phyloP scores from a whole-genome alignment of 2,797 vertebrate species.

The Antennarius maculatus region DNA sequence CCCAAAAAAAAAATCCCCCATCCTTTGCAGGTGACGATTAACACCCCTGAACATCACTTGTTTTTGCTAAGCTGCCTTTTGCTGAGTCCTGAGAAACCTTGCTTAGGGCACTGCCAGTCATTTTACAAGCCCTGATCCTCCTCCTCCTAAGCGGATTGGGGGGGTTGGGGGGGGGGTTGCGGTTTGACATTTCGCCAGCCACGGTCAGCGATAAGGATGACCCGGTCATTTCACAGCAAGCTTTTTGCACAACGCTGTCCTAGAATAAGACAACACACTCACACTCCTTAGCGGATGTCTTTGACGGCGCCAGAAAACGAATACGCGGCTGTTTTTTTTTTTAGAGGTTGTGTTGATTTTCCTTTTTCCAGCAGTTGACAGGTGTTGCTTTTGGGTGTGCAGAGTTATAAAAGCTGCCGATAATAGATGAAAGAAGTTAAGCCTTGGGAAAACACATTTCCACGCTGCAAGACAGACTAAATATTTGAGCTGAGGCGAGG shows the following conservation, averaged over 20 bases:
- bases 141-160: conserved; percentile 66
- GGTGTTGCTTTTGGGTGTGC: conserved; percentile 16
- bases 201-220: conserved; percentile 71
- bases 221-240: conserved; percentile 66
- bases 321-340: background rate
- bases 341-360: conserved; percentile 26
- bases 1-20: conserved; percentile 23
- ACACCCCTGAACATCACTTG: conserved; percentile 52
- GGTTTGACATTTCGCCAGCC: conserved; percentile 62
- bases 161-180: conserved; percentile 18
- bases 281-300: conserved; percentile 33
- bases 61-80: conserved; percentile 61
- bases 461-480: conserved; percentile 26
- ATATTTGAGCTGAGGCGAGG: conserved; percentile 18
- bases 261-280: conserved; percentile 43
- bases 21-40: conserved; percentile 39
- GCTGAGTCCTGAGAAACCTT: conserved; percentile 59
- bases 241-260: conserved; percentile 41
- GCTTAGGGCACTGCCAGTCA: conserved; percentile 62
- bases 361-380: conserved; percentile 15
- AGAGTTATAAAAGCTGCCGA: conserved; percentile 9
- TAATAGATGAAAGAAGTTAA: conserved; percentile 31
- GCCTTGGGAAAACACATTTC: conserved; percentile 16
- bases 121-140: conserved; percentile 69
- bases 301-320: background rate